Percentiles rank a stretch among this genome's conserved stretches.
Conservation (phyloP, 2,113 vertebrate species). For the Pimephales promelas region DNA sequence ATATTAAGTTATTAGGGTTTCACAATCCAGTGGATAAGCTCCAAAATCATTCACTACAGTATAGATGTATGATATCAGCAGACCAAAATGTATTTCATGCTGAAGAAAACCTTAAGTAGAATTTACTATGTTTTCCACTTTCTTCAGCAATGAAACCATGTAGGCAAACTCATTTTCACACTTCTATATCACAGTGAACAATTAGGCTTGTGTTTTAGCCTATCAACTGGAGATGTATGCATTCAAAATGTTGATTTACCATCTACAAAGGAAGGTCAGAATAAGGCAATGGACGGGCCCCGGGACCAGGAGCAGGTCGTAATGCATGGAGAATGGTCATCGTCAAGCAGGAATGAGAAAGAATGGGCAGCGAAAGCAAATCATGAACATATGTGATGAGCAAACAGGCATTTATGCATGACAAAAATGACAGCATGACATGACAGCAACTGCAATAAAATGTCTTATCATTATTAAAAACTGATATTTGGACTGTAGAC, state of each 20-base stretch:
- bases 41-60: conserved; percentile 28
- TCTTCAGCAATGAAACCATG: conserved; percentile 7
- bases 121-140: neutral
- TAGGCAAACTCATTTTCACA: neutral
- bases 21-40: conserved; percentile 41
- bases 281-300: conserved; percentile 37
- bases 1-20: neutral
- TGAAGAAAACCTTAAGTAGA: neutral
- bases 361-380: conserved; percentile 28
- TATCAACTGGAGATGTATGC: conserved; percentile 34
- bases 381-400: conserved; percentile 18
- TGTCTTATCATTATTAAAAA: neutral
- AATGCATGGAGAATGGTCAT: conserved; percentile 52
- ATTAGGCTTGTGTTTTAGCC: conserved; percentile 38
- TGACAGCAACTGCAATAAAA: neutral
- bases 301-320: conserved; percentile 47
- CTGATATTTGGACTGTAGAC: neutral
- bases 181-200: conserved; percentile 22
- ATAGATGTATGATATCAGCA: neutral
- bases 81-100: neutral
- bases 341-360: conserved; percentile 47
- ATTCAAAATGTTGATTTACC: conserved; percentile 62
- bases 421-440: conserved; percentile 19
- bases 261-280: conserved; percentile 54
- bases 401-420: conserved; percentile 19